Base-by-base conservation (phyloP, 2,888 invertebrate species). In the Chorisops tibialis region DNA sequence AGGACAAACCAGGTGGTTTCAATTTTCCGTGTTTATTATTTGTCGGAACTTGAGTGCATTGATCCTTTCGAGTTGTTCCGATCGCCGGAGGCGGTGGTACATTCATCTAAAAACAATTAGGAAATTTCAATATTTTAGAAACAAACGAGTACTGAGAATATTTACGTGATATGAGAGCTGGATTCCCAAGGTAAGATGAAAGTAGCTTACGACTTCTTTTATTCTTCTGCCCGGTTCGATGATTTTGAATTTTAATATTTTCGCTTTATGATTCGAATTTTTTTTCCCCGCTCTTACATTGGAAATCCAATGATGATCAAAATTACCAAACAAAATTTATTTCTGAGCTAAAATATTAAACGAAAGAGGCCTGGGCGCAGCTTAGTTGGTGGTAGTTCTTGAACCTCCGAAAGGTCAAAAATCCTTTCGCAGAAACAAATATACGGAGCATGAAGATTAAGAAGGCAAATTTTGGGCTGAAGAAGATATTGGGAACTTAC, bases 111-210 rank as follows among this genome's bases (percentile, higher is more conserved):
- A n/a, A n/a, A n/a, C n/a, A n/a, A n/a, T n/a, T n/a, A n/a, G n/a
- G n/a, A n/a, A n/a, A 38, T 16, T 11, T 52, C 9, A 52, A 52
- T 52, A 52, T 37, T 52, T 37, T 52, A 38, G 19, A 37, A 38
- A 30, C 30, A n/a, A 39, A n/a, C 19, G 38, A 43, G n/a, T 12
- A 43, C 14, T 18, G 12, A 12, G 11, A 9, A 18, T 56, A 56
- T 14, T 54, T 54, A 54, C 54, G 21, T 54, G 54, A n/a, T 19
- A n/a, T n/a, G n/a, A n/a, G 4, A 43, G 30, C 45, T 59, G 63
- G 63, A 63, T 63, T 63, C 63, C 63, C 63, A 63, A 63, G 38
- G 63, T 63, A 52, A 63, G 63, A 47, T 37, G 51, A 48, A 47
- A 47, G 22, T 22, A n/a, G 16, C 19, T 3, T 16, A n/a, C 18